Conservation (phyloP, 2,888 invertebrate species). For the Andricus quercusramuli region DNA sequence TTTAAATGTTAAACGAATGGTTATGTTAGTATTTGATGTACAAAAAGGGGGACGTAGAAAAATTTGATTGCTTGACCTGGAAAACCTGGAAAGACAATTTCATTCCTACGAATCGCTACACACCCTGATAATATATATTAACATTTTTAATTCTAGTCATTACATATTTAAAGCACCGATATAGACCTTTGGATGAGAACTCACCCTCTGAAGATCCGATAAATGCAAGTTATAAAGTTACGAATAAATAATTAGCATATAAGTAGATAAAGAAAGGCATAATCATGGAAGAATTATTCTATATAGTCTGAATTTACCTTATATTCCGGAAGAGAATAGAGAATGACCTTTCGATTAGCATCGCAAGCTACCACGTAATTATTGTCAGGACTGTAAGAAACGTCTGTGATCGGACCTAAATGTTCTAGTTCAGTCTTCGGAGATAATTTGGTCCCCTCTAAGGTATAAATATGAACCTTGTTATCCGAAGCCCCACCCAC, state of each 20-base stretch:
- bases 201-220: constrained; percentile 68
- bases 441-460: constrained; percentile 80
- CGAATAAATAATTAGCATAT: constrained; percentile 45
- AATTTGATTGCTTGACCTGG: too few species aligned
- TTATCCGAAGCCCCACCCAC: constrained; percentile 87
- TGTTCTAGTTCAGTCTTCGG: constrained; percentile 86
- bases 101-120: too few species aligned
- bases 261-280: constrained; percentile 17
- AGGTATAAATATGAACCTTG: constrained; percentile 83
- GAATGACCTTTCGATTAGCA: constrained; percentile 91
- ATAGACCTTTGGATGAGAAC: constrained; percentile 45
- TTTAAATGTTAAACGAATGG: too few species aligned
- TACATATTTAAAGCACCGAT: not conserved
- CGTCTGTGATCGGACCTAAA: constrained; percentile 91
- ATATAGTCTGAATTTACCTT: constrained; percentile 82
- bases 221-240: constrained; percentile 35
- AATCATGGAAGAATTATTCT: not conserved
- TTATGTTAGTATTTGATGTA: too few species aligned
- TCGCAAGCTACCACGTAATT: constrained; percentile 93
- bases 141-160: not conserved
- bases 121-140: too few species aligned
- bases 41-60: too few species aligned
- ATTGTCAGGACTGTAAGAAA: constrained; percentile 93
- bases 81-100: too few species aligned
- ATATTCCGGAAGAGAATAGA: constrained; percentile 90